Percentiles rank a stretch among this genome's conserved stretches.
Evolutionary conservation across 2,888 invertebrate species (phyloP).

Genomic region (Thereva unica): DNA sequence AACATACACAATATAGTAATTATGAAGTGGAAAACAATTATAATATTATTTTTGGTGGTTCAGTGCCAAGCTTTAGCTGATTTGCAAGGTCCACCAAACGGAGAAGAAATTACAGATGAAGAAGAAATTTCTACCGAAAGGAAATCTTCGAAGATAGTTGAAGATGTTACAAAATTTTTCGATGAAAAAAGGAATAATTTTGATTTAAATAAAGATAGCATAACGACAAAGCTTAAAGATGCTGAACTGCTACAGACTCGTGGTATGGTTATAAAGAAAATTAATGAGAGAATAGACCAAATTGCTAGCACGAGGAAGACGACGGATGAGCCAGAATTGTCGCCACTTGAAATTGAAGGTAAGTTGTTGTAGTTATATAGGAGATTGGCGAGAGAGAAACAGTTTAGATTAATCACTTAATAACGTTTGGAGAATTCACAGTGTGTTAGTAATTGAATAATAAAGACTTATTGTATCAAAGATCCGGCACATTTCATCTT

Average conservation of each 20-base stretch:
- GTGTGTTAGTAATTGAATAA: neutral
- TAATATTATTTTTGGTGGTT: no score
- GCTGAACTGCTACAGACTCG: conserved; percentile 47
- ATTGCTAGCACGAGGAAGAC: conserved; percentile 46
- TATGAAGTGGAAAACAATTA: no score
- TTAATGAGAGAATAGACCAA: conserved; percentile 54
- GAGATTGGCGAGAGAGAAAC: neutral
- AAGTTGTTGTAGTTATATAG: conserved; percentile 36
- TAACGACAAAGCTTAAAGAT: conserved; percentile 41
- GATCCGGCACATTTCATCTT: no score
- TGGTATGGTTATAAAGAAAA: conserved; percentile 46
- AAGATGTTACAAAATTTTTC: conserved; percentile 39
- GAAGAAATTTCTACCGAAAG: conserved; percentile 13
- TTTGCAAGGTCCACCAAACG: conserved; percentile 47
- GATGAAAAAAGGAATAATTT: neutral
- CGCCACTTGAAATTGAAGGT: conserved; percentile 62
- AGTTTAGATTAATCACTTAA: no score
- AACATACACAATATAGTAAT: no score
- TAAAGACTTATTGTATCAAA: neutral
- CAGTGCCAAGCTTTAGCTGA: conserved; percentile 44
- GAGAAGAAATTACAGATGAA: conserved; percentile 21
- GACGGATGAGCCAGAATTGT: conserved; percentile 59
- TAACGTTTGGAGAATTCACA: no score
- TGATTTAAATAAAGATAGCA: conserved; percentile 43
- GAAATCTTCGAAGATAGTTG: conserved; percentile 43